Evolutionary conservation across 2,888 invertebrate species (phyloP).

Genomic region (Cerceris rybyensis): DNA sequence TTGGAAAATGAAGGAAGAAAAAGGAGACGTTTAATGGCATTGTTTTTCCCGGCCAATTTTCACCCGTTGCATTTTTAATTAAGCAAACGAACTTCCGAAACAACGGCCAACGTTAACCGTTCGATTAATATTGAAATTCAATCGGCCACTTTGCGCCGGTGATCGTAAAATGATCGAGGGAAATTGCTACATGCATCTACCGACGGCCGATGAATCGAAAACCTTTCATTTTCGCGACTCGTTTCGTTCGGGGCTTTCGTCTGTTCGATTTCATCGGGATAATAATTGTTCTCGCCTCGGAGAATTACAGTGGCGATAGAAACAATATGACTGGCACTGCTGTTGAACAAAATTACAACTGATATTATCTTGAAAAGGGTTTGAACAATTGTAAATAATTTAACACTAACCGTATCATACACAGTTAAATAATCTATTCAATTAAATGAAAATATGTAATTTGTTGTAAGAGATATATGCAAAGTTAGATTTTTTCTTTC

Average conservation of each 20-base stretch:
- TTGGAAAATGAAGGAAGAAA: constrained; percentile 10
- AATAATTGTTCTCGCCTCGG: too few species aligned
- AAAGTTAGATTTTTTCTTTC: too few species aligned
- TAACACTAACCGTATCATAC: too few species aligned
- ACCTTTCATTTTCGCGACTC: background rate
- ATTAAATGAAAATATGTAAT: too few species aligned
- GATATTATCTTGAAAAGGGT: too few species aligned
- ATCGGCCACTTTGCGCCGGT: constrained; percentile 37
- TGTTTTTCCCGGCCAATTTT: constrained; percentile 48
- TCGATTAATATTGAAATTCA: constrained; percentile 54
- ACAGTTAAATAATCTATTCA: too few species aligned
- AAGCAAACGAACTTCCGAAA: constrained; percentile 22
- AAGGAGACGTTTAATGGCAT: constrained; percentile 27
- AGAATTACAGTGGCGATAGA: constrained; percentile 5
- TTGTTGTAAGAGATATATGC: too few species aligned
- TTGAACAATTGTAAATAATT: too few species aligned
- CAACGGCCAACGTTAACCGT: constrained; percentile 17
- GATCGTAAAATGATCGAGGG: constrained; percentile 19
- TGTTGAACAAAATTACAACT: too few species aligned
- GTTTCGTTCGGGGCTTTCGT: background rate
- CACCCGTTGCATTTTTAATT: constrained; percentile 44
- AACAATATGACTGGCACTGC: background rate
- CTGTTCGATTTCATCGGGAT: too few species aligned
- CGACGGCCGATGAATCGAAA: background rate
- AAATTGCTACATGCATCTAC: background rate